Conservation (phyloP, 30 jellyfish, hydroid and myxozoan species). For the Aurelia coerulea region DNA sequence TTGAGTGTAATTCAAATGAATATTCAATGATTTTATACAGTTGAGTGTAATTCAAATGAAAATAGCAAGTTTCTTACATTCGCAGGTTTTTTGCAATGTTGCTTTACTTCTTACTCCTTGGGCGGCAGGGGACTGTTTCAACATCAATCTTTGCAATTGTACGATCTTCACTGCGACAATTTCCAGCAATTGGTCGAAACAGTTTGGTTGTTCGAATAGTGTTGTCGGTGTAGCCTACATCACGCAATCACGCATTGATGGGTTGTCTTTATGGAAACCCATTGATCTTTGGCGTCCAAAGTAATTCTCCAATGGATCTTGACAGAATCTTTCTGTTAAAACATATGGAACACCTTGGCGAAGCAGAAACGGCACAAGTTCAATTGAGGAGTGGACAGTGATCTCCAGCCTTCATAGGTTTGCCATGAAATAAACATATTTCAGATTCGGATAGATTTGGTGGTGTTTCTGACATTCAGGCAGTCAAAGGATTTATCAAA, state of each 20-base stretch:
- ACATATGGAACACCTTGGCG: conserved; percentile 53
- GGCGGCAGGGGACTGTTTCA: conserved; percentile 58
- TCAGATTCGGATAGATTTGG: too few relatives aligned
- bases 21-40: too few relatives aligned
- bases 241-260: conserved; percentile 74
- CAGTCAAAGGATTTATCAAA: too few relatives aligned
- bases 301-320: conserved; percentile 65
- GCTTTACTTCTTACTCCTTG: conserved; percentile 44
- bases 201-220: conserved; percentile 60
- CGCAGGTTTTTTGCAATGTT: conserved; percentile 14
- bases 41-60: conserved; percentile 2
- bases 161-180: conserved; percentile 57
- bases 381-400: conserved; percentile 37
- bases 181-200: conserved; percentile 65
- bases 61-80: conserved; percentile 10
- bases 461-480: too few relatives aligned
- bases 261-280: conserved; percentile 61
- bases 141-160: conserved; percentile 34
- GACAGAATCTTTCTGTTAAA: too few relatives aligned
- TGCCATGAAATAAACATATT: too few relatives aligned
- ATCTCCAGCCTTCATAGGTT: conserved; percentile 32
- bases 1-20: too few relatives aligned
- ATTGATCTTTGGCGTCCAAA: conserved; percentile 53
- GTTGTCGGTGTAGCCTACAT: conserved; percentile 66
- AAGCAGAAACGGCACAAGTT: conserved; percentile 41